A percentile compares a stretch with the other conserved stretches of the same genome.
Evolutionary conservation across 2,888 invertebrate genomes (phyloP).

Genomic region (Temnothorax unifasciatus): DNA sequence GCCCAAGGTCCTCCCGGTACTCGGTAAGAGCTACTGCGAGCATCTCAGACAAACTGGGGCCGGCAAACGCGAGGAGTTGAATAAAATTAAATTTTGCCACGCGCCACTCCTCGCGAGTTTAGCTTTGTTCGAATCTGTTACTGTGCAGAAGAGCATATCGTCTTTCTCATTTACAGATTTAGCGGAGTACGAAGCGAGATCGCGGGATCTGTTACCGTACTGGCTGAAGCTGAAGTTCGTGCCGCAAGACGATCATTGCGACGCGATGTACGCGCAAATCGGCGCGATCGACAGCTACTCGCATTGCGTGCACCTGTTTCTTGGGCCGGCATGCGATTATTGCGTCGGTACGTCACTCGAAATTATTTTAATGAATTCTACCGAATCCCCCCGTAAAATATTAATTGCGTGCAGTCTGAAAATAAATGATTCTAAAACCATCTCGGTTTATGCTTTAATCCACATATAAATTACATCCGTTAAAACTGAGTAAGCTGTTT

Average conservation of each 20-base stretch:
- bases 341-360: conserved; percentile 90
- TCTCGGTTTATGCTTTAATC: conserved; percentile 7
- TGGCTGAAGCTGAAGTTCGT: conserved; percentile 89
- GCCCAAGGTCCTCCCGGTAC: conserved; percentile 89
- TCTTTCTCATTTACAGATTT: conserved; percentile 86
- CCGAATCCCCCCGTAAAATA: not conserved
- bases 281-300: conserved; percentile 91
- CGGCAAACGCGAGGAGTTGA: not conserved
- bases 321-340: conserved; percentile 94
- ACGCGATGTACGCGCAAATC: conserved; percentile 91
- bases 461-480: conserved; percentile 10
- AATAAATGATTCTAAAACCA: not conserved
- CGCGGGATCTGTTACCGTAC: conserved; percentile 87
- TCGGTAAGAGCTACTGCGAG: conserved; percentile 75
- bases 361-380: conserved; percentile 5
- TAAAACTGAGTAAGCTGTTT: not conserved
- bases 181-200: conserved; percentile 88
- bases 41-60: not conserved
- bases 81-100: not conserved
- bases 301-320: conserved; percentile 92
- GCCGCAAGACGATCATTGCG: conserved; percentile 91
- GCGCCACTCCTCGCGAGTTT: not conserved
- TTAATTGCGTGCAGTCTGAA: not conserved
- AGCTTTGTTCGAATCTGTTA: not conserved
- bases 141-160: not conserved